Conservation (phyloP, 2,797 vertebrate species). For the Semaprochilodus insignis region DNA sequence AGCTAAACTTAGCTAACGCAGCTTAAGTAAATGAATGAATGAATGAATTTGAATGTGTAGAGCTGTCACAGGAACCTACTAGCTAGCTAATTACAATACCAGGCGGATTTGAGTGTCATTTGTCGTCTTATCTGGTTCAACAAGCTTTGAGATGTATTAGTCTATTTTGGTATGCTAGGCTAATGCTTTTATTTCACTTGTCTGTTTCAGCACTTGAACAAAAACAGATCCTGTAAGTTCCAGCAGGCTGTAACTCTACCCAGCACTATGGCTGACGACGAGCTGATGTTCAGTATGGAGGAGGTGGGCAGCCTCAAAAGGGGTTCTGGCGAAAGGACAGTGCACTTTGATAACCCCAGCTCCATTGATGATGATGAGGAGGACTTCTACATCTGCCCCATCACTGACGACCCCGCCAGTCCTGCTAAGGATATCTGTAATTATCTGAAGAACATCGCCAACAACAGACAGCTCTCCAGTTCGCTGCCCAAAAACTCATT, state of each 20-base stretch:
- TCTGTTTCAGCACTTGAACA: not conserved
- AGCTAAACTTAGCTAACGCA: not conserved
- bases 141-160: no score
- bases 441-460: conserved; percentile 75
- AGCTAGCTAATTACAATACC: no score
- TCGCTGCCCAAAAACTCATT: conserved; percentile 86
- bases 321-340: conserved; percentile 40
- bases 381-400: conserved; percentile 85
- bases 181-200: not conserved
- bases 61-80: not conserved
- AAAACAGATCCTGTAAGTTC: not conserved
- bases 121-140: not conserved
- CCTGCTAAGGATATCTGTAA: conserved; percentile 78
- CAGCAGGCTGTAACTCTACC: conserved; percentile 22
- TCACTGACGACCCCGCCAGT: conserved; percentile 85
- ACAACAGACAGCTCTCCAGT: conserved; percentile 76
- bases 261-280: conserved; percentile 91
- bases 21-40: not conserved
- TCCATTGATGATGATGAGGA: conserved; percentile 86
- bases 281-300: conserved; percentile 96
- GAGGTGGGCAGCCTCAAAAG: conserved; percentile 81
- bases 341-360: conserved; percentile 74
- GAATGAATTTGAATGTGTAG: not conserved
- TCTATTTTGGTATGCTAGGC: not conserved
- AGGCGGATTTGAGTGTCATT: not conserved